Base-by-base conservation (phyloP, 2,113 vertebrate species). In the Gallinago media region DNA sequence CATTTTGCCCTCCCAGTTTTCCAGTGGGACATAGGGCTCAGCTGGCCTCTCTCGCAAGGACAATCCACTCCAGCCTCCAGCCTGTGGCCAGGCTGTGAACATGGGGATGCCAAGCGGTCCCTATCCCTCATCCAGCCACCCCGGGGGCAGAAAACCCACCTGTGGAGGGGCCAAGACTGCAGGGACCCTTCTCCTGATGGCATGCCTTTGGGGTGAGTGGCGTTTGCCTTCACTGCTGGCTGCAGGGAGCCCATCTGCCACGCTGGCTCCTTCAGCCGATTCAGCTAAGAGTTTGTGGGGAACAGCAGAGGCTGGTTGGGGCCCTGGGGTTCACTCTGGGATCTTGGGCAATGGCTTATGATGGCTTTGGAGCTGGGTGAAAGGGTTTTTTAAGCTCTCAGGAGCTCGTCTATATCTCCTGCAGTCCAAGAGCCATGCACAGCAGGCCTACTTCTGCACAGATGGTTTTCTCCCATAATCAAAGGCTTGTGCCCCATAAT, bases 151-250 rank as follows among this genome's bases (percentile, higher is more conserved):
- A 58, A 70, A 23, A 34, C 49, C 29, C 15, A 34, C 2, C 17
- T 11, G 1, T 8, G 8, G 27, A 7, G 32, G 47, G 68, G 21
- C 9, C 80, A 74, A 55, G 74, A 58, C 11, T 2, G 0, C 1
- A 4, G 36, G 36, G 68, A 85, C 44, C 25, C 36, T 93, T 16
- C 36, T 93, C 14, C 29, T 93, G 67, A 18, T 71, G 81, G 9
- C 8, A 2, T 85, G 70, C 15, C 63, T 89, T 75, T 89, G 86
- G 75, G 87, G 92, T 93, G 70, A 93, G 92, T 93, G 61, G 22
- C 2, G 0, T 70, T 70, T 1, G 1, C 70, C 22, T 72, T 47
- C 2, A 2, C 71, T 76, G 44, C 20, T 42, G 63, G 40, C 15
- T 1, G 3, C 26, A 15, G 59, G 34, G 44, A 59, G 23, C 12